Base-by-base conservation (phyloP, 1,140 invertebrate species). In the Aphis craccivora region DNA sequence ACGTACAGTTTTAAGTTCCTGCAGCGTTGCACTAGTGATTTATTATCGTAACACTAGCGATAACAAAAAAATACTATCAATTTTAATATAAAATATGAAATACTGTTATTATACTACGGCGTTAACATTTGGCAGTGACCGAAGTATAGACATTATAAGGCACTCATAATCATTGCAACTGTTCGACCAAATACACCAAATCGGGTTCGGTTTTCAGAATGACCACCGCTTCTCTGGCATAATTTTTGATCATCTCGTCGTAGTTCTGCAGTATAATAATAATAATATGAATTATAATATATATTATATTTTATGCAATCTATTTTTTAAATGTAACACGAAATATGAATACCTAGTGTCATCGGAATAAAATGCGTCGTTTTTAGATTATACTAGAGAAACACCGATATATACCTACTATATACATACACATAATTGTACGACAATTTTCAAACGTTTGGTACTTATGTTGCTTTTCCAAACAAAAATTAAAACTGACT, bases 161-260 rank as follows among this genome's bases (percentile, higher is more conserved):
- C 8, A 25, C 8, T 11, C 11, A 0, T 67, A 0, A 14, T 95
- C 94, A 96, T 95, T 18, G 96, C 94, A 1, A 96, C 95, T 51
- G 23, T 22, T 91, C 90, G 8, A 93, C 37, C 53, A 93, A 93
- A 86, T 93, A 37, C 11, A 9, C 37, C 8, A 93, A 25, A 35
- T 93, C 91, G 9, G 91, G 91, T 86, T 93, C 91, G n/a, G 91
- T 93, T 40, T 84, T 93, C 11, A 93, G 7, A 40, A 93, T 93
- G 45, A 9, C 2, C 23, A n/a, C 30, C 6, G 91, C 76, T 53
- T 93, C 81, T 53, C 2, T 5, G 1, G 53, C 40, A 55, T 90
- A 43, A 40, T 67, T 90, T 23, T 67, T 43, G 37, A 90, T 90
- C 35, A 40, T 67, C 20, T 60, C 7, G 22, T 67, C 37, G 23